phyloP scores from a whole-genome alignment of 2,888 invertebrate genomes.

The Mactromeris polynyma region DNA sequence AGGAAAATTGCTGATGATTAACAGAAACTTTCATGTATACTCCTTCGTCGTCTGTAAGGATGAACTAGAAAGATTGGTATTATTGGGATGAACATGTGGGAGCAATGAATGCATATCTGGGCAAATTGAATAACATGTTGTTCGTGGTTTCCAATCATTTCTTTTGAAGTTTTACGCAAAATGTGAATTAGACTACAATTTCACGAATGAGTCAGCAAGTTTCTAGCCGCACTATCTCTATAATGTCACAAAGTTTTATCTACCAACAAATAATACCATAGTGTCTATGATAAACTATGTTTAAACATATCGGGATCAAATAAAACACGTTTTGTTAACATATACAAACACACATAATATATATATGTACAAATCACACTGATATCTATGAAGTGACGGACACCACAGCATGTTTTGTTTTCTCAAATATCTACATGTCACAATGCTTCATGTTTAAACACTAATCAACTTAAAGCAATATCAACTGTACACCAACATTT shows the following conservation, averaged over 20 bases:
- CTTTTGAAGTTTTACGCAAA: background rate
- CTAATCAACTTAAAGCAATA: background rate
- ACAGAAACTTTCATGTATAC: background rate
- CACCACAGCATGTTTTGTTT: background rate
- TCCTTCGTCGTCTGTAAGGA: background rate
- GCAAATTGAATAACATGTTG: constrained; percentile 2
- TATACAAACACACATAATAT: background rate
- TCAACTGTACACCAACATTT: background rate
- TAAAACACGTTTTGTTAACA: constrained; percentile 3
- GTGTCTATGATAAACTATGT: background rate
- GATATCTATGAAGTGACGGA: background rate
- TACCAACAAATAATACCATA: background rate
- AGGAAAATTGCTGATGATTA: background rate
- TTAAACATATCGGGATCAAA: background rate
- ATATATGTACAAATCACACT: constrained; percentile 12
- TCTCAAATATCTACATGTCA: background rate
- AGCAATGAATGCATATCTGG: background rate
- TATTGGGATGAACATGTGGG: background rate
- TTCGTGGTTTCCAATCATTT: background rate
- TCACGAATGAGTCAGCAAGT: background rate
- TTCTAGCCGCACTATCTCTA: background rate
- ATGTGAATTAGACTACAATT: background rate
- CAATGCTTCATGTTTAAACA: background rate
- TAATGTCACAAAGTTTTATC: background rate
- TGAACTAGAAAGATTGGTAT: background rate